Conservation (phyloP, 2,797 vertebrate genomes). For the Ispidina picta region DNA sequence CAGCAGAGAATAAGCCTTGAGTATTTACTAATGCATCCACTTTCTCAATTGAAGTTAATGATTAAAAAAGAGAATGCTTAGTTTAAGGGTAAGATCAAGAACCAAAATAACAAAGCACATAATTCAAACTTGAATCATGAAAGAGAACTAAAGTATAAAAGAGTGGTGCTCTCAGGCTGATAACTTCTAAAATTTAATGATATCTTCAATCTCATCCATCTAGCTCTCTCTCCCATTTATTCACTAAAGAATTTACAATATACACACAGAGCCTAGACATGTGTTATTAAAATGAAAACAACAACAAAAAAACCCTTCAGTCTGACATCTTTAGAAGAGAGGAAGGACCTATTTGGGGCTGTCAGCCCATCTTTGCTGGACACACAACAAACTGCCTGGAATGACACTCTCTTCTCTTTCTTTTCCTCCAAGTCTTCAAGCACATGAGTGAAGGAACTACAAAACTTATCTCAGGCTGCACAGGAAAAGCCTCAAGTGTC, state of each 20-base stretch:
- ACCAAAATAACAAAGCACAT: not conserved
- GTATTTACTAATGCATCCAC: not conserved
- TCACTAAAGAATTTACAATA: not conserved
- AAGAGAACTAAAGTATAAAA: not conserved
- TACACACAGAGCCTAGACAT: not conserved
- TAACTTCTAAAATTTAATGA: not conserved
- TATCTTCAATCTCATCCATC: not conserved
- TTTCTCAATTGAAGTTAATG: not conserved
- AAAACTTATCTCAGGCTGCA: not conserved
- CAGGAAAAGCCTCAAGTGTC: not conserved
- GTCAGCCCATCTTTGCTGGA: not conserved
- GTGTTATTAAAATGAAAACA: not conserved
- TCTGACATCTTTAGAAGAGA: not conserved
- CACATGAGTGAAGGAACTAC: rapidly evolving
- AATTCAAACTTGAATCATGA: not conserved
- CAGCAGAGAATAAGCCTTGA: not conserved
- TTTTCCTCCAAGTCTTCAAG: not conserved
- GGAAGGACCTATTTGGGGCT: not conserved
- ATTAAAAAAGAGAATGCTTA: not conserved
- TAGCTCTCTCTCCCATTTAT: not conserved
- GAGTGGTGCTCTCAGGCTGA: not conserved
- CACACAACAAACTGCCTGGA: not conserved
- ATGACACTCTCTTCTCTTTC: not conserved
- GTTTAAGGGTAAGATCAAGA: not conserved
- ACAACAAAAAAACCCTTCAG: not conserved